phyloP scores from a whole-genome alignment of 2,797 vertebrate genomes.

The Hyperoplus lanceolatus region DNA sequence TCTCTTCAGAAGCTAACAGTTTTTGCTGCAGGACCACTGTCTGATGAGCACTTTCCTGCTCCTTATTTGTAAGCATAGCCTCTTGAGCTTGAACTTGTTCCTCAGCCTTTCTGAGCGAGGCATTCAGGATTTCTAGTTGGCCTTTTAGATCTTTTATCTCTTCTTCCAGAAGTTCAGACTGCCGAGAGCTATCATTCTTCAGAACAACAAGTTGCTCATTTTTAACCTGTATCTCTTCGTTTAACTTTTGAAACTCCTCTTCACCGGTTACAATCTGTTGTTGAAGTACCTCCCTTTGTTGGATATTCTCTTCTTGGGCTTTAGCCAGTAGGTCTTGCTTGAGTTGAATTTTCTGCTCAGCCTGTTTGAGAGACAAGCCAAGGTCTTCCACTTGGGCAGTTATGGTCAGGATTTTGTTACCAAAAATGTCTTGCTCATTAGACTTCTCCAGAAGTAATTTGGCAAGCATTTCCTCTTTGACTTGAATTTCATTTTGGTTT shows the following conservation, averaged over 20 bases:
- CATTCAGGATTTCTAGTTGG: conserved; percentile 41
- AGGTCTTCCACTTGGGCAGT: conserved; percentile 55
- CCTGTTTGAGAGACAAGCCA: conserved; percentile 51
- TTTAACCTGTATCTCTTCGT: conserved; percentile 50
- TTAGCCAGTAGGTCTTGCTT: conserved; percentile 61
- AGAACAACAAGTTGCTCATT: conserved; percentile 54
- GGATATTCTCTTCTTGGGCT: conserved; percentile 48
- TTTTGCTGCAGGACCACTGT: conserved; percentile 54
- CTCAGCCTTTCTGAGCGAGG: conserved; percentile 55
- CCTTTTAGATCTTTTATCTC: conserved; percentile 50
- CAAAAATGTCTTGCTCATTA: conserved; percentile 51
- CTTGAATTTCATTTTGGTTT: conserved; percentile 59
- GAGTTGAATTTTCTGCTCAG: conserved; percentile 66
- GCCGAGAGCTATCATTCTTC: conserved; percentile 34
- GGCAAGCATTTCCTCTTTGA: conserved; percentile 67
- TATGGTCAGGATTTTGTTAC: conserved; percentile 81
- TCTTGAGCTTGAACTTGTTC: conserved; percentile 52
- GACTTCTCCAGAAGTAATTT: conserved; percentile 61
- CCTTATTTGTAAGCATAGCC: conserved; percentile 41
- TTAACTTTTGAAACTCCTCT: conserved; percentile 69
- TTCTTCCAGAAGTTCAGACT: conserved; percentile 47
- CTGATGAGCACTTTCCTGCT: conserved; percentile 50
- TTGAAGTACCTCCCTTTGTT: conserved; percentile 60
- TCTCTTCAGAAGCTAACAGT: conserved; percentile 52
- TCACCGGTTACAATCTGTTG: conserved; percentile 56